Evolutionary conservation across 1,140 invertebrate species (phyloP), one percentile per base, ranked within the genome.

Genomic region (Lasaia peninsularis): DNA sequence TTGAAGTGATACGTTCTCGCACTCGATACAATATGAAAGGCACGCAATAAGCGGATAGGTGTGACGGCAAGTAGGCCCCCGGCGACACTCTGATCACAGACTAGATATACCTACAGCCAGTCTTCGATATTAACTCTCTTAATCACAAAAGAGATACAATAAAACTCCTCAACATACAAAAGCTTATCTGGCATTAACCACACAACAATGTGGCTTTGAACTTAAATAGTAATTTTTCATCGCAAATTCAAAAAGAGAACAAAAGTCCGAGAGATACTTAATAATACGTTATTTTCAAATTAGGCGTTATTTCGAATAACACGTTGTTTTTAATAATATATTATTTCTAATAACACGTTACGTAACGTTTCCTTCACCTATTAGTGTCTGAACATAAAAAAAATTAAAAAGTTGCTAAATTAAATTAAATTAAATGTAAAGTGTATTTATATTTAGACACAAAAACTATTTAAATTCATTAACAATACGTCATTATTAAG

Each of bases 11-110:
- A 40, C 56, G 68, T 69, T 72, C 69, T 77, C 65, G 77, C 69
- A 80, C 67, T 78, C 74, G 73, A 77, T 83, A 81, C 79, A 84
- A 75, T 69, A 79, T 72, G 80, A 82, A 88, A 88, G 85, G 85
- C 85, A 88, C 85, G 75, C 82, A 82, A 78, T 84, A 88, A 85
- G 81, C 85, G 81, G 79, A 88, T 72, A 84, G 77, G 78, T 86
- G 80, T 85, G 82, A 80, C 77, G 75, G 77, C 76, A 79, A 67
- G 78, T 73, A 75, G 80, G 82, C 82, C 85, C 85, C 85, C 85
- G 82, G 85, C 82, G 80, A 83, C 78, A 80, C 76, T 85, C 76
- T 76, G 85, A 86, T 88, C 85, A 88, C 82, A 88, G 82, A 86
- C 82, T 88, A 88, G 78, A 88, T 83, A 84, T 66, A 85, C 77